These are phyloP conservation scores for Spermophilus dauricus DNA, from an alignment of 2,113 vertebrate species.

Conservation along the genomic window DNA sequence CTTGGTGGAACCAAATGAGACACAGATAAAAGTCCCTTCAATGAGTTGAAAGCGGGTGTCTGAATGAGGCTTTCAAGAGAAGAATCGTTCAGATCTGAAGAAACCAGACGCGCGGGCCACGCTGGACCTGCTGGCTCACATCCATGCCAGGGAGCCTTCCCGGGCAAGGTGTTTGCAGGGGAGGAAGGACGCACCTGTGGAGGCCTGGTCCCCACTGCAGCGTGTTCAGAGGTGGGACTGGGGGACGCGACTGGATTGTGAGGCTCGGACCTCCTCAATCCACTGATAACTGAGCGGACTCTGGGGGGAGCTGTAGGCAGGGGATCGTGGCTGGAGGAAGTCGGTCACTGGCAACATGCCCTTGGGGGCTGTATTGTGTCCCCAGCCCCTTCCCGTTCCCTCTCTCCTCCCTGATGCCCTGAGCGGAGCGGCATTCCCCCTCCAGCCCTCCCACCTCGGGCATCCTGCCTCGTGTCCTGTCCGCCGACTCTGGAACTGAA, in stretches of 20 bases:
- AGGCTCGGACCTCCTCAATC: background rate
- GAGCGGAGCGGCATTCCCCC: background rate
- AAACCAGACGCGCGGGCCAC: background rate
- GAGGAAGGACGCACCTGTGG: no score
- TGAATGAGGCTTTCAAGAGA: background rate
- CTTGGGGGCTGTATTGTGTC: no score
- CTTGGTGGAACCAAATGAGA: background rate
- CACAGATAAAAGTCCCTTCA: background rate
- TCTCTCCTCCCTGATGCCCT: no score
- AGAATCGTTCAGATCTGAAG: background rate
- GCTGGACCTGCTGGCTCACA: background rate
- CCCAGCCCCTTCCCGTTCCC: no score
- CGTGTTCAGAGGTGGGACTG: background rate
- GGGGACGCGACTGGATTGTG: background rate
- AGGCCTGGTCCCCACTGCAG: background rate
- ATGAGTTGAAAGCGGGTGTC: background rate
- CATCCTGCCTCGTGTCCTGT: no score
- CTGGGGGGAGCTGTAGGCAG: background rate
- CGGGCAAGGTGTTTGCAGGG: no score
- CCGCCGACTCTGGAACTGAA: background rate
- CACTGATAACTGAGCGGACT: background rate
- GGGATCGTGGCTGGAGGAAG: background rate
- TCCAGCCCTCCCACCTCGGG: background rate
- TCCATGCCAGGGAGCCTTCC: background rate
- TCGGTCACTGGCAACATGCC: no score